These are phyloP conservation scores for Sternarchorhynchus goeldii DNA, from an alignment of 2,797 vertebrate genomes.

Conservation along the genomic window DNA sequence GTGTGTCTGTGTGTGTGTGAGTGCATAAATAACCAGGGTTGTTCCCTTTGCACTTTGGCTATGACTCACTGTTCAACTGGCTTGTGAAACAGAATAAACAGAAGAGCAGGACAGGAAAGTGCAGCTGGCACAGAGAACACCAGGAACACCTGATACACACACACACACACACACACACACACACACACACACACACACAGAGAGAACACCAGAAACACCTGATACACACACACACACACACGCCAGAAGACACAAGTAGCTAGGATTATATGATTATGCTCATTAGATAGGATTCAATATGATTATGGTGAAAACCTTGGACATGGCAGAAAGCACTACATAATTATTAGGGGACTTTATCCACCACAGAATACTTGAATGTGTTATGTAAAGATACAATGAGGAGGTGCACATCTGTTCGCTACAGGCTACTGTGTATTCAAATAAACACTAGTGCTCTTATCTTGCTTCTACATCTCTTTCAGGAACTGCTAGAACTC, in stretches of 20 bases:
- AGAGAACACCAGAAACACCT: not conserved
- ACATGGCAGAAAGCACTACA: not conserved
- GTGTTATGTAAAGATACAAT: not conserved
- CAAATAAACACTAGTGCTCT: no score
- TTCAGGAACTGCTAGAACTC: no score
- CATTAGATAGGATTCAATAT: not conserved
- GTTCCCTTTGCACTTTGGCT: not conserved
- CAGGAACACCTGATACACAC: not conserved
- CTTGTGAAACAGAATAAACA: not conserved
- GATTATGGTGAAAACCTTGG: not conserved
- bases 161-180: conserved; percentile 4
- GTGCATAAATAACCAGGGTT: not conserved
- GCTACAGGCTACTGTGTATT: no score
- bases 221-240: conserved; percentile 6
- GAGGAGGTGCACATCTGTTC: no score
- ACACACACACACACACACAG: not conserved
- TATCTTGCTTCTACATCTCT: no score
- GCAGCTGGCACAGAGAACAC: not conserved
- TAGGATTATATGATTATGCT: not conserved
- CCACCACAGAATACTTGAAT: not conserved
- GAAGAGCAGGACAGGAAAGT: not conserved
- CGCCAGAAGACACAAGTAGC: not conserved
- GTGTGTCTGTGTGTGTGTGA: not conserved
- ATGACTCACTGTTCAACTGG: conserved; percentile 13
- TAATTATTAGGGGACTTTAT: not conserved